Evolutionary conservation across 2,797 vertebrate species (phyloP).

Genomic region (Cercopithecus hamlyni): DNA sequence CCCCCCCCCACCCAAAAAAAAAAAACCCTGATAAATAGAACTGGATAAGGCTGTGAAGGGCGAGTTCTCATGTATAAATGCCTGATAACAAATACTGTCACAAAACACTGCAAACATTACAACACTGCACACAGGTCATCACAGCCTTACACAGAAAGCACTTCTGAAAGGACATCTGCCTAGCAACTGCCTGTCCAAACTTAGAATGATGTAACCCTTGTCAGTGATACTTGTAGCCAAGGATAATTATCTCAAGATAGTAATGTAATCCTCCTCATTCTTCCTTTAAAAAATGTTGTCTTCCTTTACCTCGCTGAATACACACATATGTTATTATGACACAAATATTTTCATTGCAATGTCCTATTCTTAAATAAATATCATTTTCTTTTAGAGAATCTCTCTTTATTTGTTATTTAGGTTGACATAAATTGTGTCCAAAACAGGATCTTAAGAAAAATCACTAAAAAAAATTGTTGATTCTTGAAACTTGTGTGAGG

Average conservation of each 20-base stretch:
- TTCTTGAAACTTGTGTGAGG: not conserved
- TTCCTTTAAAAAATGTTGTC: not conserved
- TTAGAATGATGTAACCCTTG: not conserved
- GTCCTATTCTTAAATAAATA: not conserved
- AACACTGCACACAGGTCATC: not conserved
- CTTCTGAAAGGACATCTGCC: not conserved
- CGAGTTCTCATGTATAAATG: not conserved
- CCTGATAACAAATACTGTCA: not conserved
- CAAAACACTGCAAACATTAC: not conserved
- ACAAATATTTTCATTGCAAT: not conserved
- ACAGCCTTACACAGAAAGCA: not conserved
- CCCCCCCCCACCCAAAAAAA: not conserved
- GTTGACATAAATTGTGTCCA: not conserved
- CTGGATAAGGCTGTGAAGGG: not conserved
- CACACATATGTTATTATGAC: not conserved
- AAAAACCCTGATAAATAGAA: no score
- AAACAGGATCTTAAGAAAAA: not conserved
- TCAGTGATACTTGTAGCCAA: not conserved
- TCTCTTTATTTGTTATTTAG: not conserved
- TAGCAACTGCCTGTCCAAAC: not conserved
- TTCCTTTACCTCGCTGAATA: not conserved
- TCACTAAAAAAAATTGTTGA: not conserved
- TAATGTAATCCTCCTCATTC: not conserved
- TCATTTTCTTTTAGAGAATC: not conserved
- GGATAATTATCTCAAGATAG: not conserved